A percentile compares a stretch with the other conserved stretches of the same genome.
Evolutionary conservation across 2,888 invertebrate genomes (phyloP).

Genomic region (Chrysotoxum bicinctum): DNA sequence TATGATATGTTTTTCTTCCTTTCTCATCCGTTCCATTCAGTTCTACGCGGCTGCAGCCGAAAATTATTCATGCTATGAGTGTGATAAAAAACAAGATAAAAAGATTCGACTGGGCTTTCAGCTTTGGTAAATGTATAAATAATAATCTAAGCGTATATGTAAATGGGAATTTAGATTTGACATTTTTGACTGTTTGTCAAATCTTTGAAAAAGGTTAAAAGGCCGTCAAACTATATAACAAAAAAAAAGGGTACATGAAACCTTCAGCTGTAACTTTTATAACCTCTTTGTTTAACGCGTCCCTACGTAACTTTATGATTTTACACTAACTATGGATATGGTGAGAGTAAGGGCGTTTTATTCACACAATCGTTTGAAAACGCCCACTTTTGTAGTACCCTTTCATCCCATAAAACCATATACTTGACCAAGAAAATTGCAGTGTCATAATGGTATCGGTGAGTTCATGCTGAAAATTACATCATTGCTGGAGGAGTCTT

Average conservation of each 20-base stretch:
- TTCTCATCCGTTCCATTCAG: neutral
- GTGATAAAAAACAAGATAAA: slow-evolving; percentile 33
- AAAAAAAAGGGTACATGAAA: neutral
- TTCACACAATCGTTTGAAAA: slow-evolving; percentile 18
- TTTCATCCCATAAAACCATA: slow-evolving; percentile 41
- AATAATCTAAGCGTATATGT: slow-evolving; percentile 57
- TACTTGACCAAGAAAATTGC: slow-evolving; percentile 71
- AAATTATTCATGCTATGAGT: slow-evolving; percentile 66
- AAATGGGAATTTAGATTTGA: slow-evolving; percentile 62
- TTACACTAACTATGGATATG: neutral
- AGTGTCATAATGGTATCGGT: slow-evolving; percentile 69
- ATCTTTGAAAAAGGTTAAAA: slow-evolving; percentile 46
- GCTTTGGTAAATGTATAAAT: slow-evolving; percentile 47
- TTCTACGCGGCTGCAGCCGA: slow-evolving; percentile 11
- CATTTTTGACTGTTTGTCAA: slow-evolving; percentile 51
- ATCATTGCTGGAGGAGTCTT: slow-evolving; percentile 37
- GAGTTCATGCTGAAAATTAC: slow-evolving; percentile 72
- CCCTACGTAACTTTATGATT: slow-evolving; percentile 47
- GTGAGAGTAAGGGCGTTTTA: neutral
- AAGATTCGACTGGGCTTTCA: slow-evolving; percentile 49
- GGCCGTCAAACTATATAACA: slow-evolving; percentile 18
- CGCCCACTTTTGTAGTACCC: slow-evolving; percentile 44
- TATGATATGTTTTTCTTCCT: slow-evolving; percentile 11
- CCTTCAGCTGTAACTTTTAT: slow-evolving; percentile 18
- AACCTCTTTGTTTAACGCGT: slow-evolving; percentile 30